A percentile compares a stretch with the other conserved stretches of the same genome.
Conservation (phyloP, 2,888 invertebrate species). For the Andrena camellia region DNA sequence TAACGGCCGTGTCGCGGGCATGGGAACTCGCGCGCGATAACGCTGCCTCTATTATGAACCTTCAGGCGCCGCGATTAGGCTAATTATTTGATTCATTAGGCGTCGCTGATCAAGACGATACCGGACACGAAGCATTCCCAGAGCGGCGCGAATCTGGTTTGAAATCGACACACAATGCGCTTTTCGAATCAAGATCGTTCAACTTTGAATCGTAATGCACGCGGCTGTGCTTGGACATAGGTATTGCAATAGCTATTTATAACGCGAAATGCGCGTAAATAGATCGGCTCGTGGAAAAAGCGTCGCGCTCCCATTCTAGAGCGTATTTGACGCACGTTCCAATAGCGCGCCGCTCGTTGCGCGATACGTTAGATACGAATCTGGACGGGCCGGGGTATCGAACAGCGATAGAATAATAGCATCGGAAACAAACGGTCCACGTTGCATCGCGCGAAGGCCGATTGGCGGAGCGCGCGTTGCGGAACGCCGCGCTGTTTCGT, state of each 20-base stretch:
- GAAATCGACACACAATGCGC: background rate
- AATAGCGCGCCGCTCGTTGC: conserved; percentile 26
- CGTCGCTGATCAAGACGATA: conserved; percentile 64
- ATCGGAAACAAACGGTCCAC: conserved; percentile 66
- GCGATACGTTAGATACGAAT: conserved; percentile 53
- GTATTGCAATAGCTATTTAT: conserved; percentile 9
- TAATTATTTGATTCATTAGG: conserved; percentile 67
- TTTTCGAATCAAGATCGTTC: background rate
- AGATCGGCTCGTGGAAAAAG: conserved; percentile 15
- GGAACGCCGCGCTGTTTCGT: conserved; percentile 74
- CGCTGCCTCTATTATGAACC: background rate
- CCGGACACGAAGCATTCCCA: conserved; percentile 26
- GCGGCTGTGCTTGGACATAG: background rate
- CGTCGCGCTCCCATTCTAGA: conserved; percentile 35
- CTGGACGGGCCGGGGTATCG: conserved; percentile 44
- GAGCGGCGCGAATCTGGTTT: background rate
- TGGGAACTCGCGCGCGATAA: conserved; percentile 33
- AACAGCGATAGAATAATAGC: conserved; percentile 60
- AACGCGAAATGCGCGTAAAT: background rate
- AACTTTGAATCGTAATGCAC: background rate
- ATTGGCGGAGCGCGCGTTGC: conserved; percentile 69
- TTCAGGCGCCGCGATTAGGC: conserved; percentile 27
- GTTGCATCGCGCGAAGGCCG: conserved; percentile 71
- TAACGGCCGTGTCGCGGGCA: conserved; percentile 15
- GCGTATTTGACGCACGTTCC: conserved; percentile 36